These are phyloP conservation scores for Sinosuthora webbiana DNA, from an alignment of 2,113 vertebrate genomes.

Conservation along the genomic window DNA sequence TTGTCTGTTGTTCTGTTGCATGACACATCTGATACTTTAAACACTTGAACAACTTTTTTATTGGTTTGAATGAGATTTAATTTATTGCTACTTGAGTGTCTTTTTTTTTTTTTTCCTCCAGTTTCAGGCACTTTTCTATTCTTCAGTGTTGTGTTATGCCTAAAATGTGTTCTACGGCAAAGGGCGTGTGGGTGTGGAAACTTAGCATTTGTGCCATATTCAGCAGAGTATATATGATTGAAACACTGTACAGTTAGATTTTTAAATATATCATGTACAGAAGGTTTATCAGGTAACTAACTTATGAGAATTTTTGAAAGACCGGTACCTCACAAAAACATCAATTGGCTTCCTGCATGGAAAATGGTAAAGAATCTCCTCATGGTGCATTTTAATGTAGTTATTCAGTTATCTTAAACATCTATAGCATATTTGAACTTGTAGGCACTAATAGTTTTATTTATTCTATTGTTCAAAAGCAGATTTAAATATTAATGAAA, in stretches of 20 bases:
- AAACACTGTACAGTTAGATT: conserved; percentile 68
- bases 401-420: conserved; percentile 18
- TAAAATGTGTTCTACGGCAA: conserved; percentile 71
- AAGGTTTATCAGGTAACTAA: conserved; percentile 62
- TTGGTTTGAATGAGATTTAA: conserved; percentile 83
- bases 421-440: conserved; percentile 45
- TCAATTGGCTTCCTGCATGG: conserved; percentile 39
- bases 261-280: conserved; percentile 46
- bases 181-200: conserved; percentile 69
- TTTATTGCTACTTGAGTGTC: conserved; percentile 87
- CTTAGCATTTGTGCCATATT: conserved; percentile 77
- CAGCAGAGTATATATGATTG: conserved; percentile 53
- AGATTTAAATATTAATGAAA: not conserved
- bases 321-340: conserved; percentile 59
- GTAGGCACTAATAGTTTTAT: conserved; percentile 13
- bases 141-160: conserved; percentile 75
- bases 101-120: not conserved
- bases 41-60: conserved; percentile 91
- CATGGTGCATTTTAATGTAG: conserved; percentile 30
- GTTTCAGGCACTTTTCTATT: conserved; percentile 79
- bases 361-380: conserved; percentile 21
- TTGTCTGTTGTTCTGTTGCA: conserved; percentile 83
- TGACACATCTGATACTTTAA: conserved; percentile 84
- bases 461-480: conserved; percentile 47
- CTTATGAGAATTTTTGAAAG: conserved; percentile 61